phyloP scores from a whole-genome alignment of 2,797 vertebrate genomes.

The Pyrocephalus nanus region DNA sequence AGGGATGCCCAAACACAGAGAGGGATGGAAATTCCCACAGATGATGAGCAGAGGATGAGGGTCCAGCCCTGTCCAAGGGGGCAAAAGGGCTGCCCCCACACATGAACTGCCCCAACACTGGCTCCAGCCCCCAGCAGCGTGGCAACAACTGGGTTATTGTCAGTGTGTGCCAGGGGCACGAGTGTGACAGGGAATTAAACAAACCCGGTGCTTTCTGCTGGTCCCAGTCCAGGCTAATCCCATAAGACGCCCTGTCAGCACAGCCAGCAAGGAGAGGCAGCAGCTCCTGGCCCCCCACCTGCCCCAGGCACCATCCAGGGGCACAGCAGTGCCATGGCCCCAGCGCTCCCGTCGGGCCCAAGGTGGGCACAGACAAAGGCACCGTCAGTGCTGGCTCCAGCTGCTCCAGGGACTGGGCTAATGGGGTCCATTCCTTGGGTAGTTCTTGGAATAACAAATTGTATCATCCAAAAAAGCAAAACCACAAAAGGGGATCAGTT shows the following conservation, averaged over 20 bases:
- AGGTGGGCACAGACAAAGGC: slow-evolving; percentile 22
- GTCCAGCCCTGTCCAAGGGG: fast-evolving
- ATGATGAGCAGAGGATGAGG: too few relatives aligned
- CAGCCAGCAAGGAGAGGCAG: background rate
- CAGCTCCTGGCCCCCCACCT: background rate
- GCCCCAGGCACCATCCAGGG: background rate
- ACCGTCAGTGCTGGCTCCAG: background rate
- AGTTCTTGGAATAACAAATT: slow-evolving; percentile 67
- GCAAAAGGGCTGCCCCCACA: background rate
- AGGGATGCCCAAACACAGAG: background rate
- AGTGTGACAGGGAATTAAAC: background rate
- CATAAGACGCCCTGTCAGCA: background rate
- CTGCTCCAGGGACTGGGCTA: background rate
- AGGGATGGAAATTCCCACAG: background rate
- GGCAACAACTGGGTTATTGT: background rate
- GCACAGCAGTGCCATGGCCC: background rate
- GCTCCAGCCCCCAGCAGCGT: fast-evolving
- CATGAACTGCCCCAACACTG: background rate
- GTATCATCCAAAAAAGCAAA: slow-evolving; percentile 69
- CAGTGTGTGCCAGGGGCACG: background rate
- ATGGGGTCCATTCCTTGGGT: slow-evolving; percentile 43
- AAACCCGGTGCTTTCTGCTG: background rate
- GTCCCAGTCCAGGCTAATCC: background rate
- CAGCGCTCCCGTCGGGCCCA: background rate
- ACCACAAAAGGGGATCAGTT: slow-evolving; percentile 47